A percentile compares a stretch with the other conserved stretches of the same genome.
phyloP scores from a whole-genome alignment of 2,888 invertebrate species.

The Girardia tigrina region DNA sequence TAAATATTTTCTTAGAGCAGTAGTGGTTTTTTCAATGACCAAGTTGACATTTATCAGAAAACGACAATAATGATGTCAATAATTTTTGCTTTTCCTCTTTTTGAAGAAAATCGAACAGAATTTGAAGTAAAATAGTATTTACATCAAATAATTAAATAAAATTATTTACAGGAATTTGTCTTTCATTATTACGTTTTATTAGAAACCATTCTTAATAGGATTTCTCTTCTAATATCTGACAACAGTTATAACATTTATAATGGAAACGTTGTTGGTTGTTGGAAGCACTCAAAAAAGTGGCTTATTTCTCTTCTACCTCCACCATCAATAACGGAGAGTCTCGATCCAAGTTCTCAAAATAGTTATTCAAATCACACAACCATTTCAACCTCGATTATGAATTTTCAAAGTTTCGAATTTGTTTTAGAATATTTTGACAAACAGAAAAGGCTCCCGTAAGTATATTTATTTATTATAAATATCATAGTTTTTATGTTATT shows the following conservation, averaged over 20 bases:
- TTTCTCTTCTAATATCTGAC: neutral
- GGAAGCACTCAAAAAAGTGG: neutral
- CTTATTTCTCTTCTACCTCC: neutral
- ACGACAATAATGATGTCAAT: neutral
- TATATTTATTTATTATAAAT: neutral
- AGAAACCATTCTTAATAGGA: conserved; percentile 11
- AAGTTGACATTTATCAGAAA: neutral
- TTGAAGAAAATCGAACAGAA: neutral
- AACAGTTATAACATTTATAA: neutral
- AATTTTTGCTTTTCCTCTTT: neutral
- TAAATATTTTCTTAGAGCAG: neutral
- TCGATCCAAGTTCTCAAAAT: neutral
- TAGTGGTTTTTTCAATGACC: conserved; percentile 11
- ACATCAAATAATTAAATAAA: neutral
- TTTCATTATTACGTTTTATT: conserved; percentile 17
- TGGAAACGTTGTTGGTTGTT: neutral
- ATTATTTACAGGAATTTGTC: neutral
- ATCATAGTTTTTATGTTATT: too few relatives aligned
- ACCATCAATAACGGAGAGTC: neutral
- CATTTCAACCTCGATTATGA: neutral
- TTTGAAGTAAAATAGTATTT: neutral
- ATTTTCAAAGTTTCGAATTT: neutral
- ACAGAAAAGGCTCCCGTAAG: neutral
- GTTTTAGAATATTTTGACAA: neutral
- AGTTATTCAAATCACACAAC: neutral